Evolutionary conservation across 2,888 invertebrate species (phyloP).

Genomic region (Caenorhabditis wallacei): DNA sequence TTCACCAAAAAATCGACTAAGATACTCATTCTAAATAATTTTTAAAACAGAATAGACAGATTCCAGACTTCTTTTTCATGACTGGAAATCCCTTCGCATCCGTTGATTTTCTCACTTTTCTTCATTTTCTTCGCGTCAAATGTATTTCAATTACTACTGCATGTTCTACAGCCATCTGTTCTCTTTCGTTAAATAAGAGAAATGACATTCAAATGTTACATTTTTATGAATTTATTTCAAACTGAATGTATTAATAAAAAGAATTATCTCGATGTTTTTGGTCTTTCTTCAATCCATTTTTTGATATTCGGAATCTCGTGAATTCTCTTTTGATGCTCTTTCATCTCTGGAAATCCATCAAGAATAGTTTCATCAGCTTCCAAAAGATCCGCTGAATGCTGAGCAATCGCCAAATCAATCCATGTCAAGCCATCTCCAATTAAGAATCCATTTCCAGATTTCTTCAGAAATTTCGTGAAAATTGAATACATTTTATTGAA

Average conservation of each 20-base stretch:
- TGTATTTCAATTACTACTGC: neutral
- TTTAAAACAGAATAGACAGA: too few species aligned
- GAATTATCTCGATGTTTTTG: conserved; percentile 30
- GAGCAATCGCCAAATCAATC: conserved; percentile 76
- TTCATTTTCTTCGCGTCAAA: neutral
- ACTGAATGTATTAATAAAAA: too few species aligned
- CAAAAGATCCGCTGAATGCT: conserved; percentile 68
- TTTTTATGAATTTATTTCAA: neutral
- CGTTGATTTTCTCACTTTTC: neutral
- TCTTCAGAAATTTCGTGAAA: conserved; percentile 36
- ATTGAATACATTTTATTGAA: conserved; percentile 37
- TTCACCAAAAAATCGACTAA: neutral
- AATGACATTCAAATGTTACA: too few species aligned
- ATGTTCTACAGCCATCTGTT: neutral
- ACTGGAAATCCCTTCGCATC: neutral
- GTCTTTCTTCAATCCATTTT: conserved; percentile 76
- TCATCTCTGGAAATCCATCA: conserved; percentile 71
- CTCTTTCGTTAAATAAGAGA: neutral
- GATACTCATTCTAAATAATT: neutral
- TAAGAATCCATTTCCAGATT: conserved; percentile 72
- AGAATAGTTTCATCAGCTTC: conserved; percentile 68
- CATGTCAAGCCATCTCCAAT: conserved; percentile 72
- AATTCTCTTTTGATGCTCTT: conserved; percentile 74
- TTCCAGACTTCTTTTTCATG: neutral
- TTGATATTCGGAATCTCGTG: conserved; percentile 73